Evolutionary conservation across 2,888 invertebrate species (phyloP).

Genomic region (Trichacis sp.): DNA sequence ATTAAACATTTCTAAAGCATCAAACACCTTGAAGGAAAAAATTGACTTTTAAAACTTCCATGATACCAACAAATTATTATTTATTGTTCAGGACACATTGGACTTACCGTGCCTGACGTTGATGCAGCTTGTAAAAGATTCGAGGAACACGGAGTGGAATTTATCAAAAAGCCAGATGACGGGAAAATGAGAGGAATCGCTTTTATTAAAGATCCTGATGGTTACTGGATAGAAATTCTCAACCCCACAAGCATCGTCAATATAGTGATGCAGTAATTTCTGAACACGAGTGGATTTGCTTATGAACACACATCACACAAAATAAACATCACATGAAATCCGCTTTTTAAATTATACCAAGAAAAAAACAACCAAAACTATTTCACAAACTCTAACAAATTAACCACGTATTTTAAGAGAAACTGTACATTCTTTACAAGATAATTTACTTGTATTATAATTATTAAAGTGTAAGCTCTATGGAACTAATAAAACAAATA

Average conservation of each 20-base stretch:
- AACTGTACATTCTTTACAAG: slow-evolving; percentile 48
- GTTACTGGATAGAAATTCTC: slow-evolving; percentile 96
- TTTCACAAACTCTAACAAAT: slow-evolving; percentile 13
- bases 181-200: slow-evolving; percentile 95
- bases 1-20: too few relatives aligned
- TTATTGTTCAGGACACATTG: slow-evolving; percentile 82
- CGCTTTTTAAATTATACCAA: too few relatives aligned
- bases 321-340: too few relatives aligned
- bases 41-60: too few relatives aligned
- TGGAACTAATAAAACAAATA: slow-evolving; percentile 52
- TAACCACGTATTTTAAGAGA: slow-evolving; percentile 16
- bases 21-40: too few relatives aligned
- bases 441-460: slow-evolving; percentile 47
- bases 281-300: too few relatives aligned
- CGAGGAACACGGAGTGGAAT: slow-evolving; percentile 86
- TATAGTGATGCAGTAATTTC: slow-evolving; percentile 21
- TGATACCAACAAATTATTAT: slow-evolving; percentile 15
- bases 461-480: too few relatives aligned
- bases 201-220: slow-evolving; percentile 95
- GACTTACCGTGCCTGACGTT: slow-evolving; percentile 90
- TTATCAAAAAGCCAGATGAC: slow-evolving; percentile 90
- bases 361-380: slow-evolving; percentile 29
- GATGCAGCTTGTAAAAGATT: slow-evolving; percentile 89
- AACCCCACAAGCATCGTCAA: slow-evolving; percentile 65
- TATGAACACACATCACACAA: too few relatives aligned